These are phyloP conservation scores for Ispidina picta DNA, from an alignment of 2,797 vertebrate genomes.

Conservation along the genomic window DNA sequence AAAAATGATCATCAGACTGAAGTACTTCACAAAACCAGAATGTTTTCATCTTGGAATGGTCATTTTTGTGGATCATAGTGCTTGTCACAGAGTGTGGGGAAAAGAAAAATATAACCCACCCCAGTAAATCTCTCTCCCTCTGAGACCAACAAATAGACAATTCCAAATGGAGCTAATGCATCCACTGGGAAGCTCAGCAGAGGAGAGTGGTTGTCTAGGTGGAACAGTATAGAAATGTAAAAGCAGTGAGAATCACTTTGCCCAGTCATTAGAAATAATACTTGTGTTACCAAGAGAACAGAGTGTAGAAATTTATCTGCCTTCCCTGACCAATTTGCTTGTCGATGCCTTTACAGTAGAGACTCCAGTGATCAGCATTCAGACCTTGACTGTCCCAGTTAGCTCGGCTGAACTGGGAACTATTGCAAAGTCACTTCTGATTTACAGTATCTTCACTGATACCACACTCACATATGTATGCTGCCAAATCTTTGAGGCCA, in stretches of 20 bases:
- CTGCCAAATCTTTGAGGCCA: not conserved
- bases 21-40: not conserved
- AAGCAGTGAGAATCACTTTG: not conserved
- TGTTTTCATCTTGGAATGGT: not conserved
- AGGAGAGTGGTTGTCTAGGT: not conserved
- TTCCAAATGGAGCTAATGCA: not conserved
- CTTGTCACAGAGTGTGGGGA: not conserved
- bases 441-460: not conserved
- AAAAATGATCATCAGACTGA: not conserved
- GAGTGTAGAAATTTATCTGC: not conserved
- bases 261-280: not conserved
- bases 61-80: not conserved
- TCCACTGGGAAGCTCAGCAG: not conserved
- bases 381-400: not conserved
- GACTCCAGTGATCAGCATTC: not conserved
- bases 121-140: not conserved
- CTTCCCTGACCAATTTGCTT: not conserved
- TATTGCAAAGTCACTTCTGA: not conserved
- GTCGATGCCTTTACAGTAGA: not conserved
- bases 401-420: not conserved
- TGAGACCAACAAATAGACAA: not conserved
- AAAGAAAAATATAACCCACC: not conserved
- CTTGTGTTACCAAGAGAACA: not conserved
- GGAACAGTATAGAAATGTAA: not conserved
- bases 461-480: accelerated